phyloP scores from a whole-genome alignment of 2,888 invertebrate species.

The Papilio protenor region DNA sequence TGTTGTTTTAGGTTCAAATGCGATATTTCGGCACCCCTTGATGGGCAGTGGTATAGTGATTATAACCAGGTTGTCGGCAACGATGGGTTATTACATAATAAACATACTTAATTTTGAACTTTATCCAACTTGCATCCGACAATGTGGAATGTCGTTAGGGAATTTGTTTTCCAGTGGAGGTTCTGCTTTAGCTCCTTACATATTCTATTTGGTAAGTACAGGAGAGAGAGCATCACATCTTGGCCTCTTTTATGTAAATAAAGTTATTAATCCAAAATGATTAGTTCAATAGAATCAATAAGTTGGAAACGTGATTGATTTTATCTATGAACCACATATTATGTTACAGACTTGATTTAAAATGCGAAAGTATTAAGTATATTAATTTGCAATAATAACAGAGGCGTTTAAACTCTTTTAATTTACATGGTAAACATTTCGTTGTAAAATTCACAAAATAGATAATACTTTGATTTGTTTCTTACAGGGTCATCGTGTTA shows the following conservation, averaged over 20 bases:
- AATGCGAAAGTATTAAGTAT: not conserved
- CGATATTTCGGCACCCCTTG: conserved; percentile 57
- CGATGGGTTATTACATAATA: conserved; percentile 83
- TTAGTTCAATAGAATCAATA: not conserved
- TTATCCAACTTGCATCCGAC: conserved; percentile 87
- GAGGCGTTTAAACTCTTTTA: not conserved
- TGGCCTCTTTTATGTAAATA: not conserved
- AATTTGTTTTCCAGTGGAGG: conserved; percentile 82
- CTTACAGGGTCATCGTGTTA: conserved; percentile 61
- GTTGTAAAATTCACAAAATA: not conserved
- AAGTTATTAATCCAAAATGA: not conserved
- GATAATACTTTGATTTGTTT: not conserved
- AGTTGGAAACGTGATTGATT: not conserved
- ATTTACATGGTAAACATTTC: no score
- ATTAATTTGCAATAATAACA: not conserved
- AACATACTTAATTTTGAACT: conserved; percentile 86
- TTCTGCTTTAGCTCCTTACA: conserved; percentile 84
- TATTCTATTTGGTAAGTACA: conserved; percentile 82
- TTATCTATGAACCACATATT: not conserved
- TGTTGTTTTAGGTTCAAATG: conserved; percentile 35
- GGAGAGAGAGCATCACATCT: not conserved
- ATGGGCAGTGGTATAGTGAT: conserved; percentile 70
- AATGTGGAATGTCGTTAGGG: conserved; percentile 86
- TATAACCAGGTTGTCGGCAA: conserved; percentile 80
- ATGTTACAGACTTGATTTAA: not conserved